Evolutionary conservation across 2,888 invertebrate species (phyloP).

Genomic region (Eilema sororculum): DNA sequence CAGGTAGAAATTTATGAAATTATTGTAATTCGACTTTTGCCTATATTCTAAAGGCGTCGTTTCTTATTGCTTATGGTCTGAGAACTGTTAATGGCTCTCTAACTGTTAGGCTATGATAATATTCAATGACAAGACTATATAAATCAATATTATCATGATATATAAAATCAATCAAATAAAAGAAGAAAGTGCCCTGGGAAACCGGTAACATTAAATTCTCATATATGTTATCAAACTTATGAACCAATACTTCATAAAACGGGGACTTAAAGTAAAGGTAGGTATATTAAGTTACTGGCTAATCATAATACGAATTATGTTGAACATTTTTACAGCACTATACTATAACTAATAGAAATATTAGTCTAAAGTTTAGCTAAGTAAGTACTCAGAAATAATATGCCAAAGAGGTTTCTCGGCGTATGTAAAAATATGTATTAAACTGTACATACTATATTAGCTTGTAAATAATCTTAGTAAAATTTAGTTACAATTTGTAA

Average conservation of each 20-base stretch:
- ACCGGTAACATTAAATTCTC: no score
- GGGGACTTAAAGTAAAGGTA: no score
- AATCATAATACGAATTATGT: background rate
- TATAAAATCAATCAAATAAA: background rate
- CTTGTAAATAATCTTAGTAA: slow-evolving; percentile 30
- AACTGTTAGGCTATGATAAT: no score
- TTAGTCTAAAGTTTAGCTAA: slow-evolving; percentile 13
- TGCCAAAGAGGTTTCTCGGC: slow-evolving; percentile 78
- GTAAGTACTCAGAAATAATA: slow-evolving; percentile 61
- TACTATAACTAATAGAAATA: background rate
- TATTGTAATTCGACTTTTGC: background rate
- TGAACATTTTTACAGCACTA: background rate
- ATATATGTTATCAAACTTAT: no score
- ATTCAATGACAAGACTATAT: background rate
- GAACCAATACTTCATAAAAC: no score
- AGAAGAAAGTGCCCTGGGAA: background rate
- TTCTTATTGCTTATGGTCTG: background rate
- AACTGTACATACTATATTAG: slow-evolving; percentile 42
- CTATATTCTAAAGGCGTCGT: background rate
- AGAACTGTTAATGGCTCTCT: background rate
- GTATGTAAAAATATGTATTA: slow-evolving; percentile 61
- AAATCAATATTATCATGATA: background rate
- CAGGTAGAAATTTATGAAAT: background rate
- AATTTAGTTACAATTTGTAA: slow-evolving; percentile 14
- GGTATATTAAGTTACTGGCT: background rate